phyloP scores from a whole-genome alignment of 2,888 invertebrate genomes.

The Phymatocera aterrima region DNA sequence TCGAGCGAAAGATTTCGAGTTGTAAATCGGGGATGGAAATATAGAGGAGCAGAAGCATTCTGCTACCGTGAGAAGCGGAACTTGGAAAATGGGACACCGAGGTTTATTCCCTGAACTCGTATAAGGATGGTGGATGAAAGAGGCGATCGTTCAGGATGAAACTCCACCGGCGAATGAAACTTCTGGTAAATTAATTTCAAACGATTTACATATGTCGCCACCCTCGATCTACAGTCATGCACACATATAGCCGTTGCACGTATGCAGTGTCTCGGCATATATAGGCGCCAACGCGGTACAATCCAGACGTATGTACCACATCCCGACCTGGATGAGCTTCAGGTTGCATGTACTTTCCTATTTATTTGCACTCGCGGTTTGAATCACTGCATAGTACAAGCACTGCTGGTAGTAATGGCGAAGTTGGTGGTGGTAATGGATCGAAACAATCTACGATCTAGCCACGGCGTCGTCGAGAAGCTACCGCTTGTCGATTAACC shows the following conservation, averaged over 20 bases:
- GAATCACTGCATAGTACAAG: conserved; percentile 25
- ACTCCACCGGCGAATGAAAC: conserved; percentile 51
- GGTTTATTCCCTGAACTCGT: not conserved
- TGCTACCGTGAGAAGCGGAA: no score
- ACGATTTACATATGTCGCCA: conserved; percentile 61
- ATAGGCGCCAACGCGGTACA: no score
- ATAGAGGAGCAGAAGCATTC: no score
- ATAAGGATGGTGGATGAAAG: not conserved
- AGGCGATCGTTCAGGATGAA: not conserved
- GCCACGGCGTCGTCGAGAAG: not conserved
- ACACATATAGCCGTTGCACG: no score
- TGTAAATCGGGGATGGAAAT: no score
- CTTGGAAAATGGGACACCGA: not conserved
- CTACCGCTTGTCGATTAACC: conserved; percentile 23
- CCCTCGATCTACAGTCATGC: no score
- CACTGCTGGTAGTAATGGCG: no score
- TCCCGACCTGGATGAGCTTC: not conserved
- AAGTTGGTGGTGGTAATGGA: conserved; percentile 17
- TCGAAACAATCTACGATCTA: conserved; percentile 38
- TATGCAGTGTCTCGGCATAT: no score
- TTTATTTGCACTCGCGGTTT: conserved; percentile 12
- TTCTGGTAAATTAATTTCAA: conserved; percentile 63
- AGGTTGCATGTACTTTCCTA: not conserved
- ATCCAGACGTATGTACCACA: not conserved
- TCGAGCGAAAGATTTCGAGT: no score